Base-by-base conservation (phyloP, 2,113 vertebrate genomes). In the Camarhynchus parvulus region DNA sequence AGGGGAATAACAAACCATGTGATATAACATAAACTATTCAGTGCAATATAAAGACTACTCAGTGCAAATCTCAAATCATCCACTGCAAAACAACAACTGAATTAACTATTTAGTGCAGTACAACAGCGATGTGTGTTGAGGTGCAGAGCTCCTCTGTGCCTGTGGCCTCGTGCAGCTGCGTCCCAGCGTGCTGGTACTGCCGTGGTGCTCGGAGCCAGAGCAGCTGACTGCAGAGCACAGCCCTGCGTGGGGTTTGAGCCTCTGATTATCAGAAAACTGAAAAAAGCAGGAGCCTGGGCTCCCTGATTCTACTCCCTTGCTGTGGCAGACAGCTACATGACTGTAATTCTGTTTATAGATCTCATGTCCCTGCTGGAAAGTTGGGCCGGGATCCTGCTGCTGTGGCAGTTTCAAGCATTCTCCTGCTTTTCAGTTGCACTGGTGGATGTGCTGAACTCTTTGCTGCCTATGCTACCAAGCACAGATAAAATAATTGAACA, bases 111-210 rank as follows among this genome's bases (percentile, higher is more conserved):
- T 52, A 28, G 27, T 30, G 27, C 4, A 5, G 30, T 30, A 30
- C 52, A 53, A 7, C 28, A 53, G 47, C 0, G 1, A 5, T 14
- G n/a, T 22, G 44, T 39, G 3, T 13, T 8, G 63, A 30, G 50
- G 41, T 39, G 14, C 19, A 30, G 69, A 56, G 47, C 61, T n/a
- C 16, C 73, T 58, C 42, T 55, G 39, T 1, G 0, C 53, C 21
- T 28, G 47, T 39, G 33, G 56, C 13, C 21, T 33, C 7, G 35
- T 27, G 23, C 47, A 28, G 88, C 42, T 4, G 59, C 9, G 23
- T 46, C 52, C 37, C 7, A 6, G 15, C 10, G 8, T 0, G 0
- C 3, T 12, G n/a, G n/a, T 9, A 30, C 47, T 16, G 3, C 0
- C 0, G 21, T 11, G 81, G 18, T 7, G 19, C 68, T 47, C 12